Base-by-base conservation (phyloP, 2,797 vertebrate genomes). In the Eospalax fontanierii region DNA sequence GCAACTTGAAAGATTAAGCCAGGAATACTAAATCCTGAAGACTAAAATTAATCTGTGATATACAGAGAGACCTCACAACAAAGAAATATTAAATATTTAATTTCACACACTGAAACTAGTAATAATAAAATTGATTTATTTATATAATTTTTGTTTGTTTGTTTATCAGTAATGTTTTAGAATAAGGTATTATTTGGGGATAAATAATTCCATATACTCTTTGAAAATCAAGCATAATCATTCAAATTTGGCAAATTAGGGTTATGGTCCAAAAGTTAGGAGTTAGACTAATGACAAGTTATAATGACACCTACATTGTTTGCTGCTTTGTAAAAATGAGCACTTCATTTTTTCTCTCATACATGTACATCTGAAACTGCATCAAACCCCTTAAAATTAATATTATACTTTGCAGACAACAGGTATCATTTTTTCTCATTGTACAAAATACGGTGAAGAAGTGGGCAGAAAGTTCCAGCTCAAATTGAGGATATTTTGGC, bases 1-100 rank as follows among this genome's bases (percentile, higher is more conserved):
- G 2, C 4, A 54, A 22, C 7, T 28, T 38, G 2, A 40, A 8
- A 82, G 2, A 24, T 19, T 38, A 43, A 82, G 12, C 18, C 28
- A 30, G 35, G 10, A 43, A 61, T 8, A 30, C 12, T 79, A 61
- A 59, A 71, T 33, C 1, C 22, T 35, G 18, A 40, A 79, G 0
- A 4, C 19, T 3, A 10, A 68, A 3, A 3, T 9, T 14, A 61
- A 28, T 0, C 12, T 63, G 14, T 3, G 4, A 19, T 30, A 54
- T 4, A 33, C 1, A 57, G 9, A 4, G 5, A 85, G 30, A 9
- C 33, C 11, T 4, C 26, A 70, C 26, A 59, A 63, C 5, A 50
- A 46, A 63, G 33, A 79, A 50, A 18, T 2, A 61, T 73, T 65
- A 91, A 73, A 82, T 68, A 18, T 35, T 88, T 38, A 90, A 33